phyloP scores from a whole-genome alignment of 2,888 invertebrate genomes.

The Microdon myrmicae region DNA sequence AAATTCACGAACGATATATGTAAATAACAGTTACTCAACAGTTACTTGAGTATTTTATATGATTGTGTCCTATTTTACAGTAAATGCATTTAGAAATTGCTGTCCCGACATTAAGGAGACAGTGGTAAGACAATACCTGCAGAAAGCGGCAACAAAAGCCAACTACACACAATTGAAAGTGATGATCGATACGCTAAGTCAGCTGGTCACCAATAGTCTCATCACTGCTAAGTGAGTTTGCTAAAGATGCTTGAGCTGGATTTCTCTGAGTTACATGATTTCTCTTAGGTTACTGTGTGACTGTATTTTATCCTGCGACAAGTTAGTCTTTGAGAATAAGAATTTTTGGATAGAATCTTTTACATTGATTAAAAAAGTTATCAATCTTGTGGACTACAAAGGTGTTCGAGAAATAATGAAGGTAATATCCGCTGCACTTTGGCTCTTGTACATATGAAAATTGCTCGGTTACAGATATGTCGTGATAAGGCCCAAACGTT shows the following conservation, averaged over 20 bases:
- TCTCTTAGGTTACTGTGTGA: slow-evolving; percentile 82
- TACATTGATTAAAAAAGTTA: slow-evolving; percentile 82
- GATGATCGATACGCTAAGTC: slow-evolving; percentile 79
- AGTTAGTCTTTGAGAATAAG: slow-evolving; percentile 81
- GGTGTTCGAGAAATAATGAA: slow-evolving; percentile 94
- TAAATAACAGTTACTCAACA: slow-evolving; percentile 41
- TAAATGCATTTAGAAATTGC: slow-evolving; percentile 73
- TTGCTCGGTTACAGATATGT: slow-evolving; percentile 71
- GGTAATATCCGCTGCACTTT: slow-evolving; percentile 64
- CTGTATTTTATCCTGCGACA: slow-evolving; percentile 83
- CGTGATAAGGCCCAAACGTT: slow-evolving; percentile 88
- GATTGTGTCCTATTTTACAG: slow-evolving; percentile 55
- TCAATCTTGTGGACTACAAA: slow-evolving; percentile 94
- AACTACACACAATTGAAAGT: slow-evolving; percentile 81
- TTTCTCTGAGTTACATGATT: not conserved
- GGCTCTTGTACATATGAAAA: too few species aligned
- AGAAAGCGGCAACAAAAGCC: slow-evolving; percentile 77
- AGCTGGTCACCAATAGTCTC: slow-evolving; percentile 77
- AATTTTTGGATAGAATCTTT: slow-evolving; percentile 93
- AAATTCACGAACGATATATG: slow-evolving; percentile 76
- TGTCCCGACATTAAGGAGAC: slow-evolving; percentile 79
- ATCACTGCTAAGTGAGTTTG: slow-evolving; percentile 77
- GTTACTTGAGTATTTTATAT: not conserved
- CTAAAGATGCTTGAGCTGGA: not conserved
- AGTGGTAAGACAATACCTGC: slow-evolving; percentile 79